Base-by-base conservation (phyloP, 2,888 invertebrate genomes). In the Pterostichus madidus region DNA sequence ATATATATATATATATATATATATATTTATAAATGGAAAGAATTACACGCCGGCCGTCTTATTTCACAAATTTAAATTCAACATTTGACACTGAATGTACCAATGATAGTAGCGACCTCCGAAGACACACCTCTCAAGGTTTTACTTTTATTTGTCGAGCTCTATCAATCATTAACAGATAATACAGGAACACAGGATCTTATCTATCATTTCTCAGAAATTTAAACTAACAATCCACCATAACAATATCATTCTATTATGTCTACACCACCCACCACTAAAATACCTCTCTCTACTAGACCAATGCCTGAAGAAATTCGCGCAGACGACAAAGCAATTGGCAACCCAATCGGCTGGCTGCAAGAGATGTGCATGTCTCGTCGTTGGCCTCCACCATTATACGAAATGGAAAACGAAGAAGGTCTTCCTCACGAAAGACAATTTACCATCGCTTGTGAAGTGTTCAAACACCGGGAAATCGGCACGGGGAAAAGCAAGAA, bases 281-380 rank as follows among this genome's bases (percentile, higher is more conserved):
- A 56, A 56, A 56, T 17, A 15, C 2, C 52, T 10, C 3, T 24
- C 24, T 24, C 24, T 24, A 24, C 24, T 24, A 93, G 0, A 92
- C 93, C 0, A 93, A 86, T 88, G 6, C 89, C 89, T 85, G 89
- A 87, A 86, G 83, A 92, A 53, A 77, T 77, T 49, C 76, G 77
- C n/a, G 77, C 83, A 86, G 96, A 96, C 86, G 97, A 97, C 87
- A 96, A 96, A 88, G 93, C 96, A 84, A 94, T 95, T 90, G 96
- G 96, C 10, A 98, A 99, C 90, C 99, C 99, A 2, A 98, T 99
- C 84, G 99, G 99, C 15, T 96, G 97, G 92, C 91, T 99, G 80
- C 96, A 96, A 89, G 99, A 99, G 90, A 93, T 98, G 90, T 98
- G 98, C 89, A 98, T 98, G 97, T 97, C 98, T 56, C 94, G 96